Evolutionary conservation across 2,113 vertebrate species (phyloP).

Genomic region (Tupaia tana): DNA sequence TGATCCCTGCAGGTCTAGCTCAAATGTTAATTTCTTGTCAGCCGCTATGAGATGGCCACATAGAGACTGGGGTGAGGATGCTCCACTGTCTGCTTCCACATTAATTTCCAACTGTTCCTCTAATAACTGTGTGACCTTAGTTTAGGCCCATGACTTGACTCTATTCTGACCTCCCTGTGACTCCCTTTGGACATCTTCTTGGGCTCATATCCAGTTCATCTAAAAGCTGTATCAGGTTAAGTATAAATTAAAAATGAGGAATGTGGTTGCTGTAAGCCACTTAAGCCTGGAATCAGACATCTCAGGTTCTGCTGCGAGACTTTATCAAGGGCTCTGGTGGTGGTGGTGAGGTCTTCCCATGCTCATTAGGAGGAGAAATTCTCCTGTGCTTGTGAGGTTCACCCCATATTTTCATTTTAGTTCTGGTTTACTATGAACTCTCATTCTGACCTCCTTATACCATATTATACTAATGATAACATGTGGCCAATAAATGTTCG

Average conservation of each 20-base stretch:
- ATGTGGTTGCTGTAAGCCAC: not conserved
- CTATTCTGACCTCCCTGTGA: not conserved
- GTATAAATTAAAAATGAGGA: conserved; percentile 40
- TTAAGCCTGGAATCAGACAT: not conserved
- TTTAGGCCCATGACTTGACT: not conserved
- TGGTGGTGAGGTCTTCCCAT: too few relatives aligned
- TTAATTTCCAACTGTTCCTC: not conserved
- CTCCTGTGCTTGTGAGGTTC: not conserved
- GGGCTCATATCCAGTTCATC: not conserved
- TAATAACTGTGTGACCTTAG: not conserved
- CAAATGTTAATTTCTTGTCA: not conserved
- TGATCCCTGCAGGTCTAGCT: not conserved
- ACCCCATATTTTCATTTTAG: not conserved
- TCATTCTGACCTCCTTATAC: not conserved
- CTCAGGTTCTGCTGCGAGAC: not conserved
- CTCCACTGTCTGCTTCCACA: accelerated
- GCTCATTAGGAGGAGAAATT: too few relatives aligned
- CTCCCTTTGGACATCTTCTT: not conserved
- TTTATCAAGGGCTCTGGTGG: not conserved
- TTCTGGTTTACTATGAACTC: not conserved
- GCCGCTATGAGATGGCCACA: not conserved
- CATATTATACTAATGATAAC: not conserved
- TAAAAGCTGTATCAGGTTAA: not conserved
- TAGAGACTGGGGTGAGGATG: not conserved
- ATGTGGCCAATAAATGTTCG: not conserved